Base-by-base conservation (phyloP, 2,888 invertebrate species). In the Adela reaumurella region DNA sequence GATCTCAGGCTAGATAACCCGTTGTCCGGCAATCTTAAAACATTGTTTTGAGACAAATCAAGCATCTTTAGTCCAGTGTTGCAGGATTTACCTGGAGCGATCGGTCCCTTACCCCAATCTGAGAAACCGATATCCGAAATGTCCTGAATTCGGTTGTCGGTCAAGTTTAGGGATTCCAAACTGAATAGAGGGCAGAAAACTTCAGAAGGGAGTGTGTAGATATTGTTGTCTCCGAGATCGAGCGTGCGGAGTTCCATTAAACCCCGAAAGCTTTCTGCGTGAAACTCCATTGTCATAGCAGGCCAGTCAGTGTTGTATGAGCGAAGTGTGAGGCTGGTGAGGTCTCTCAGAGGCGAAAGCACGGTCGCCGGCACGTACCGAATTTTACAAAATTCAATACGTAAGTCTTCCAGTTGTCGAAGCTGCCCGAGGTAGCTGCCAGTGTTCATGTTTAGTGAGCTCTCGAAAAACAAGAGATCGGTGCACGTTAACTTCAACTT, bases 241-340 rank as follows among this genome's bases (percentile, higher is more conserved):
- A 90, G 71, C 49, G 81, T 76, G 50, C 86, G 80, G 46, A 90
- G 76, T 63, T 86, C 85, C 61, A 83, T 82, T 57, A 90, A 71
- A 41, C 88, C 84, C 55, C 87, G 80, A 57, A 91, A 84, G 63
- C 89, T 87, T 65, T 88, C 88, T 46, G 86, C 82, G 60, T 87
- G 85, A 55, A 90, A 78, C 62, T 90, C 89, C 85, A 89, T 87
- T 55, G 87, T 86, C 85, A 89, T 87, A 24, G 87, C 84, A 35
- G 89, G 87, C 89, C 89, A 90, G 63, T 90, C 89, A 46, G 85
- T 86, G 65, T 90, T 90, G 63, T 85, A 87, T 35, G 90, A 89
- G 51, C 88, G 83, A 52, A 92, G 65, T 44, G 86, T 83, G 51
- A 92, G 74, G 60, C 83, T 83, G 41, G 84, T 82, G 49, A 92